A percentile compares a stretch with the other conserved stretches of the same genome.
phyloP scores from a whole-genome alignment of 2,888 invertebrate genomes.

The Venusia cambrica region DNA sequence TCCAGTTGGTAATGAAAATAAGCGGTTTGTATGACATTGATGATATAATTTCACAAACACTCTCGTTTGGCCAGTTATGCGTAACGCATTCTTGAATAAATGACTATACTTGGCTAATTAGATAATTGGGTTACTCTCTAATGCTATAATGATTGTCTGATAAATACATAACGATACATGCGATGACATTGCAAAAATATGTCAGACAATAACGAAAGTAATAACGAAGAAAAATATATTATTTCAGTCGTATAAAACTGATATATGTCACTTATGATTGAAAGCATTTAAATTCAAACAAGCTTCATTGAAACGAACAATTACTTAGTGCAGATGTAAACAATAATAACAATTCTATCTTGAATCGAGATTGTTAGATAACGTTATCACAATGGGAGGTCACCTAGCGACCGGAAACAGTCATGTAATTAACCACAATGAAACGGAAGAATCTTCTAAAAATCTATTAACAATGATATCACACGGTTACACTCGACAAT shows the following conservation, averaged over 20 bases:
- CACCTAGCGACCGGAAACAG: constrained; percentile 38
- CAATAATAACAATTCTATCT: too few relatives aligned
- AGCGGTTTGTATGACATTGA: constrained; percentile 10
- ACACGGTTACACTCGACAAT: constrained; percentile 46
- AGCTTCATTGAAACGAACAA: too few relatives aligned
- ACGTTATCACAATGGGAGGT: constrained; percentile 36
- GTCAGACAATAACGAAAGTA: too few relatives aligned
- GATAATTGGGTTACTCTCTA: constrained; percentile 30
- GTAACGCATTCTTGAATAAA: constrained; percentile 21
- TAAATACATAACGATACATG: constrained; percentile 8
- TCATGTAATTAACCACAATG: constrained; percentile 47
- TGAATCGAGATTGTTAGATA: constrained; percentile 17
- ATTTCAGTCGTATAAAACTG: too few relatives aligned
- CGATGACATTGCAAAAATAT: constrained; percentile 2
- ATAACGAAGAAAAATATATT: too few relatives aligned
- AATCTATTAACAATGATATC: constrained; percentile 48
- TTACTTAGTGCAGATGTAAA: too few relatives aligned
- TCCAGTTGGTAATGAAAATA: too few relatives aligned
- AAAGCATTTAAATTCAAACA: too few relatives aligned
- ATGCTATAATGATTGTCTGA: constrained; percentile 17
- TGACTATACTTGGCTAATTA: constrained; percentile 19
- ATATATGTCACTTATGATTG: too few relatives aligned
- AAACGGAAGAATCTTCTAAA: constrained; percentile 45
- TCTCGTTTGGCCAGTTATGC: constrained; percentile 23
- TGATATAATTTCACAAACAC: constrained; percentile 22